Percentiles rank a stretch among this genome's conserved stretches.
phyloP scores from a whole-genome alignment of 2,113 vertebrate species.

The Toxotes jaculatrix region DNA sequence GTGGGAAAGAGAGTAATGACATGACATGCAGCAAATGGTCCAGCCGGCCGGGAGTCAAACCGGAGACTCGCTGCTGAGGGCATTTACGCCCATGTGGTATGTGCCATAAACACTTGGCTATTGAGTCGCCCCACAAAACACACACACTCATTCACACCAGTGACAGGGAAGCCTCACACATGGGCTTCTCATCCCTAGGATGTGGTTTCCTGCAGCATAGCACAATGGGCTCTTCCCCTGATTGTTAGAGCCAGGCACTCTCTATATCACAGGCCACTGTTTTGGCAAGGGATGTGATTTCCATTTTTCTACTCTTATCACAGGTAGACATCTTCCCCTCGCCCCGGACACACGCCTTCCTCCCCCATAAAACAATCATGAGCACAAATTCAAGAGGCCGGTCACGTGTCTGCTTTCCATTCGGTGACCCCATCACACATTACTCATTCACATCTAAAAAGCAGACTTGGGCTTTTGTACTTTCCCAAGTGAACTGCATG shows the following conservation, averaged over 20 bases:
- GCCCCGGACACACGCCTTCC: constrained; percentile 70
- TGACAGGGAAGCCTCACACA: constrained; percentile 64
- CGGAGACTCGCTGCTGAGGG: no score
- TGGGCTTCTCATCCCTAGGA: constrained; percentile 71
- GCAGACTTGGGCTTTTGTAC: constrained; percentile 3
- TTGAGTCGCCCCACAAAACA: background rate
- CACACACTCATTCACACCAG: constrained; percentile 25
- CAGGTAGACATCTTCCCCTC: constrained; percentile 78
- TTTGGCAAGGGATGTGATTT: constrained; percentile 76
- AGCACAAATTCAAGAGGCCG: constrained; percentile 24
- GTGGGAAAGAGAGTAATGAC: no score
- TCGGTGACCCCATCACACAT: constrained; percentile 32
- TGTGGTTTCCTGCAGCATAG: constrained; percentile 73
- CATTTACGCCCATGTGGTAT: no score
- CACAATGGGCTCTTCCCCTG: constrained; percentile 84
- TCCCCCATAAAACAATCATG: constrained; percentile 59
- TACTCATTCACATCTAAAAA: constrained; percentile 11
- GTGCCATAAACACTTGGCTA: no score
- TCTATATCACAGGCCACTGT: constrained; percentile 64
- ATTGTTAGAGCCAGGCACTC: constrained; percentile 75
- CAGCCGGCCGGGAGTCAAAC: no score
- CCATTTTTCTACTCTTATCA: constrained; percentile 80
- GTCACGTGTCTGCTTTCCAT: constrained; percentile 66
- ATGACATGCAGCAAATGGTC: no score
- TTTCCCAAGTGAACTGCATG: background rate